Percentiles rank a stretch among this genome's conserved stretches.
phyloP scores from a whole-genome alignment of 2,888 invertebrate genomes.

The Synergus gifuensis region DNA sequence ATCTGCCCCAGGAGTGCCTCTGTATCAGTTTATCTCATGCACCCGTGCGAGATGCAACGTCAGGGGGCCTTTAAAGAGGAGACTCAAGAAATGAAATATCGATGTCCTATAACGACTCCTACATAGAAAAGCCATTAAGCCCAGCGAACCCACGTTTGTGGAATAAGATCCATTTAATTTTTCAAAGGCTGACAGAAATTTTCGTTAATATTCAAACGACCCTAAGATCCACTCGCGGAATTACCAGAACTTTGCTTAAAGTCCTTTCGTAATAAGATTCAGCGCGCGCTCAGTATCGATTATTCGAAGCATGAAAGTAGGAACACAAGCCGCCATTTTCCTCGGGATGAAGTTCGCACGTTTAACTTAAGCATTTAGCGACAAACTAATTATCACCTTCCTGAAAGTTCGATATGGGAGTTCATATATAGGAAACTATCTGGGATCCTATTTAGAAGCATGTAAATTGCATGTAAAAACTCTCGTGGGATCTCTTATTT shows the following conservation, averaged over 20 bases:
- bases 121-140: slow-evolving; percentile 66
- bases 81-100: slow-evolving; percentile 64
- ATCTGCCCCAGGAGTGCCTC: slow-evolving; percentile 34
- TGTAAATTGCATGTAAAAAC: too few species aligned
- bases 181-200: slow-evolving; percentile 46
- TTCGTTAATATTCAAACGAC: slow-evolving; percentile 51
- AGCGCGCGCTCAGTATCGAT: slow-evolving; percentile 41
- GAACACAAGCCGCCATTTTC: slow-evolving; percentile 19
- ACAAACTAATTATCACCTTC: background rate
- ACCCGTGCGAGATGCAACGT: slow-evolving; percentile 34
- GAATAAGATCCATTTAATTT: slow-evolving; percentile 45
- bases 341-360: background rate
- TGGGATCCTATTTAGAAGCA: too few species aligned
- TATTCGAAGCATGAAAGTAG: slow-evolving; percentile 19
- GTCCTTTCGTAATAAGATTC: slow-evolving; percentile 28
- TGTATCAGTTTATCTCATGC: slow-evolving; percentile 39
- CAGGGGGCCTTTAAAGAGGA: slow-evolving; percentile 40
- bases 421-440: too few species aligned
- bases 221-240: slow-evolving; percentile 47
- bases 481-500: too few species aligned
- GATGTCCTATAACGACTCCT: slow-evolving; percentile 60
- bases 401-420: background rate
- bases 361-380: background rate
- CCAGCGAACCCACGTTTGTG: slow-evolving; percentile 41
- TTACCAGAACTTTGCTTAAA: slow-evolving; percentile 44